A percentile compares a stretch with the other conserved stretches of the same genome.
phyloP scores from a whole-genome alignment of 2,888 invertebrate genomes.

The Pharmacophagus antenor region DNA sequence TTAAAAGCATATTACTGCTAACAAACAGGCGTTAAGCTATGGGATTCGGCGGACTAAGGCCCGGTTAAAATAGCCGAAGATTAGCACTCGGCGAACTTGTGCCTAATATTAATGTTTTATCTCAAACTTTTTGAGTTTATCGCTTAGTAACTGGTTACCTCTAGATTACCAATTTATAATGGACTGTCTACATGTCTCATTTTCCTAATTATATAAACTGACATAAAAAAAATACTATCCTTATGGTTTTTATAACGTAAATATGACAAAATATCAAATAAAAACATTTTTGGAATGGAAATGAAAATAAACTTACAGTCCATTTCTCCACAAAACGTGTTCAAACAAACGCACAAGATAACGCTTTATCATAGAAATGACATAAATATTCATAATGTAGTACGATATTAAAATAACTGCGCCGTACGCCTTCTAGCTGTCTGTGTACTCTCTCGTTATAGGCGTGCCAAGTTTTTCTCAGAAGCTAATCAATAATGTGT shows the following conservation, averaged over 20 bases:
- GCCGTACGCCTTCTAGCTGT: slow-evolving; percentile 35
- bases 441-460: slow-evolving; percentile 36
- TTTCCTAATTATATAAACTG: slow-evolving; percentile 8
- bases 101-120: slow-evolving; percentile 58
- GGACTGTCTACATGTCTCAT: slow-evolving; percentile 4
- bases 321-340: slow-evolving; percentile 1
- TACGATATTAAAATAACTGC: slow-evolving; percentile 38
- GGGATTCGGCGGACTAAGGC: slow-evolving; percentile 66
- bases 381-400: slow-evolving; percentile 34
- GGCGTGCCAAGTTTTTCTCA: slow-evolving; percentile 62
- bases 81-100: slow-evolving; percentile 59
- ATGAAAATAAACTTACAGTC: slow-evolving; percentile 14
- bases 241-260: not conserved
- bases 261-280: not conserved
- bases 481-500: slow-evolving; percentile 65
- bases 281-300: not conserved
- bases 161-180: slow-evolving; percentile 25
- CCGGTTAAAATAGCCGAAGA: slow-evolving; percentile 69
- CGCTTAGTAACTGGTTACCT: slow-evolving; percentile 42
- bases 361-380: slow-evolving; percentile 17
- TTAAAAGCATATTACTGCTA: slow-evolving; percentile 73
- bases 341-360: slow-evolving; percentile 13
- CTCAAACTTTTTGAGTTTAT: slow-evolving; percentile 55
- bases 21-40: slow-evolving; percentile 77
- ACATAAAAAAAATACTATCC: not conserved